Percentiles rank a stretch among this genome's conserved stretches.
phyloP scores from a whole-genome alignment of 2,888 invertebrate genomes.

The Drosophila vallismaia region DNA sequence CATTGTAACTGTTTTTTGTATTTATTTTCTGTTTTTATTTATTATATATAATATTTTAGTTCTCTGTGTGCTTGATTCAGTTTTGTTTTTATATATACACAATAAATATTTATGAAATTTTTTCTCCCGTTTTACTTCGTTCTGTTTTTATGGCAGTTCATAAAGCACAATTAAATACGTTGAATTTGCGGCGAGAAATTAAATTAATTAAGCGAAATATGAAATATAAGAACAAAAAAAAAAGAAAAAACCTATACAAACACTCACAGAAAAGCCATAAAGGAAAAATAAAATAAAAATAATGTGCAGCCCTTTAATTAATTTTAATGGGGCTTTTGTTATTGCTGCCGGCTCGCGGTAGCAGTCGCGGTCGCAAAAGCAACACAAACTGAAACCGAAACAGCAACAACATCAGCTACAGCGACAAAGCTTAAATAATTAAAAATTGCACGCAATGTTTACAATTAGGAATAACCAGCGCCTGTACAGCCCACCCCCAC shows the following conservation, averaged over 20 bases:
- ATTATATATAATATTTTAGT: constrained; percentile 58
- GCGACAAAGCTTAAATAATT: constrained; percentile 81
- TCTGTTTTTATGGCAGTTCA: constrained; percentile 78
- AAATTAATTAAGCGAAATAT: constrained; percentile 75
- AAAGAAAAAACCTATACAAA: constrained; percentile 43
- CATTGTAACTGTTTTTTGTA: constrained; percentile 54
- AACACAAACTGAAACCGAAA: constrained; percentile 1
- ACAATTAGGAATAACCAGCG: constrained; percentile 77
- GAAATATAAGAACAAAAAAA: constrained; percentile 44
- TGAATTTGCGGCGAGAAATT: constrained; percentile 70
- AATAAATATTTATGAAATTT: constrained; percentile 68
- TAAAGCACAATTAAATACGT: constrained; percentile 76
- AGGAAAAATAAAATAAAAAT: constrained; percentile 68
- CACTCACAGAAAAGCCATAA: constrained; percentile 48
- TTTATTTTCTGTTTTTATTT: constrained; percentile 37
- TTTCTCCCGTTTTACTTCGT: constrained; percentile 42
- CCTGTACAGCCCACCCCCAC: constrained; percentile 45
- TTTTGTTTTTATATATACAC: constrained; percentile 48
- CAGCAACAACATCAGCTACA: constrained; percentile 33
- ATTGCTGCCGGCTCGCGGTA: constrained; percentile 50
- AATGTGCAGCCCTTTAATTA: constrained; percentile 76
- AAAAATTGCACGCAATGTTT: constrained; percentile 83
- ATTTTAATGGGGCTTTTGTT: constrained; percentile 71
- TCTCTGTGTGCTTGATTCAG: constrained; percentile 47
- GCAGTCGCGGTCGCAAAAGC: neutral